A percentile compares a stretch with the other conserved stretches of the same genome.
Conservation (phyloP, 2,797 vertebrate species). For the Pseudochirops corinnae region DNA sequence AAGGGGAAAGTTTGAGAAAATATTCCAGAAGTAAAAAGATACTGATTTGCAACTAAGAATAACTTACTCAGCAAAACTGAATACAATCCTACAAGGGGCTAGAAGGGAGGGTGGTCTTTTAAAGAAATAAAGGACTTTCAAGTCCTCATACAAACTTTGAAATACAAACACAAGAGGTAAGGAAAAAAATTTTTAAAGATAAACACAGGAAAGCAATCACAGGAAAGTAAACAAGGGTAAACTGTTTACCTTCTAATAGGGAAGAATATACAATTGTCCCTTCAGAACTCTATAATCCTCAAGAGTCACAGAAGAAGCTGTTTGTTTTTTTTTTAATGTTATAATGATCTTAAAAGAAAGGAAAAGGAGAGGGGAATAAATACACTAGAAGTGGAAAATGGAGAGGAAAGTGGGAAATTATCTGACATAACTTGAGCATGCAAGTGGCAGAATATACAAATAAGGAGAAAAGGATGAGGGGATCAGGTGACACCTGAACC, state of each 20-base stretch:
- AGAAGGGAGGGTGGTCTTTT: neutral
- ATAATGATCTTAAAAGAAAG: neutral
- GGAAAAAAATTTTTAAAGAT: neutral
- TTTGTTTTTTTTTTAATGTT: neutral
- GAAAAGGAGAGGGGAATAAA: neutral
- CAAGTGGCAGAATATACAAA: neutral
- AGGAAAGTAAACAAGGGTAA: neutral
- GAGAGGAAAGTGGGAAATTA: no score
- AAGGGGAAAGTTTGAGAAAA: neutral
- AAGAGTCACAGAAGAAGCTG: neutral
- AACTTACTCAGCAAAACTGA: neutral
- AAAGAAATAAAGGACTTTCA: neutral
- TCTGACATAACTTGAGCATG: no score
- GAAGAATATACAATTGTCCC: neutral
- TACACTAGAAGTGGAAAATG: neutral
- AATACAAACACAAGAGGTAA: neutral
- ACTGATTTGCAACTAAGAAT: neutral
- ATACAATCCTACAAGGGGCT: neutral
- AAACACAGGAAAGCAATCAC: neutral
- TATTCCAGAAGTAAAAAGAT: neutral
- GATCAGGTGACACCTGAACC: neutral
- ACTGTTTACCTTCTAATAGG: neutral
- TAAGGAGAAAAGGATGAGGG: neutral
- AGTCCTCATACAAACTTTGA: neutral
- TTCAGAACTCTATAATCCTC: neutral